These are phyloP conservation scores for Dynastes tityus DNA, from an alignment of 2,888 invertebrate genomes.

Conservation along the genomic window DNA sequence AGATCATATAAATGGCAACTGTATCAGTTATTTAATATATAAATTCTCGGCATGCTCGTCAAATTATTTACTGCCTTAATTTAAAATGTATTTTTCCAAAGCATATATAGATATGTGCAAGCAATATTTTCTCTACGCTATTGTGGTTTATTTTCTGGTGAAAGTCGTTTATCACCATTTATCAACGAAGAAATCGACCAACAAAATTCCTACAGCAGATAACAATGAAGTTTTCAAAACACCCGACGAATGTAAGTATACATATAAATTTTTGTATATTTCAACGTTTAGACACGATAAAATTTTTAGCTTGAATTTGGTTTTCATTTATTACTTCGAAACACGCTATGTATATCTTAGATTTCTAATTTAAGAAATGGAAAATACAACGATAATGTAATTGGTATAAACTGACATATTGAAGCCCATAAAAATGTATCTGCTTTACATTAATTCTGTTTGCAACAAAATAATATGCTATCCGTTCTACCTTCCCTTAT, in stretches of 20 bases:
- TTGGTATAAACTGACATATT: no score
- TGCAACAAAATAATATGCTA: no score
- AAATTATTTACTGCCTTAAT: slow-evolving; percentile 1
- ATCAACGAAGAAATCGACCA: not conserved
- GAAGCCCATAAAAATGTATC: no score
- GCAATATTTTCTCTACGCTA: not conserved
- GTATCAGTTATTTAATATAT: not conserved
- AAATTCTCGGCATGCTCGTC: not conserved
- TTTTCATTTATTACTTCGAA: not conserved
- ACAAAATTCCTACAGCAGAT: not conserved
- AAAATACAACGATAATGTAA: no score
- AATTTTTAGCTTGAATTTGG: not conserved
- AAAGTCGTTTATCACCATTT: slow-evolving; percentile 25
- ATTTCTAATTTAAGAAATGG: no score
- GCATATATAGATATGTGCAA: slow-evolving; percentile 10
- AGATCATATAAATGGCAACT: not conserved
- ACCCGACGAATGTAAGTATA: slow-evolving; percentile 29
- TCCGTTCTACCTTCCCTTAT: no score
- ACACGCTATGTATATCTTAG: no score
- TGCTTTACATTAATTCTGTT: no score
- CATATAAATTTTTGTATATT: not conserved
- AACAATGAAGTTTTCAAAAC: slow-evolving; percentile 20
- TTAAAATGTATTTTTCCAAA: slow-evolving; percentile 2
- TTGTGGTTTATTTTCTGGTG: slow-evolving; percentile 16
- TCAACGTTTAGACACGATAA: not conserved